Evolutionary conservation across 92 coral and sea anemone species (phyloP).

Genomic region (Parazoanthus darwini): DNA sequence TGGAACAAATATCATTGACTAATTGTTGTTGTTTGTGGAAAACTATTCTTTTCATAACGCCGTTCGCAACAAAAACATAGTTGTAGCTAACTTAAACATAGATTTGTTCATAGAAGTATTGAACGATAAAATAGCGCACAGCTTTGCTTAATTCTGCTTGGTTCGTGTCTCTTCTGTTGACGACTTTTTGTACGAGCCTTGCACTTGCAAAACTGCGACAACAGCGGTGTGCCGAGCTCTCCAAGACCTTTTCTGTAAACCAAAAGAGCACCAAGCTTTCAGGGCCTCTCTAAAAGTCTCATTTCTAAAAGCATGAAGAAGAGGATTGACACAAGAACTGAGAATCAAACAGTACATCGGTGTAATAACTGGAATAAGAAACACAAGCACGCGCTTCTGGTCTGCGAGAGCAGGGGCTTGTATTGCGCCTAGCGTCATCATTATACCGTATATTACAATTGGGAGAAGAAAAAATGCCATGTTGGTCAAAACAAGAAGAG

Average conservation of each 20-base stretch:
- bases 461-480: slow-evolving; percentile 28
- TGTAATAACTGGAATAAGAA: slow-evolving; percentile 19
- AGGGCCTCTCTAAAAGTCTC: slow-evolving; percentile 18
- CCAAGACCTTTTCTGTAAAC: neutral
- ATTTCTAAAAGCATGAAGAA: slow-evolving; percentile 37
- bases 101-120: too few species aligned
- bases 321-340: slow-evolving; percentile 30
- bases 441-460: neutral
- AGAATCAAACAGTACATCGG: slow-evolving; percentile 26
- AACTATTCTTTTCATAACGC: too few species aligned
- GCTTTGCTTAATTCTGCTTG: neutral
- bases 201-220: neutral
- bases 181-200: neutral
- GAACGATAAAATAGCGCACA: neutral
- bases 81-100: too few species aligned
- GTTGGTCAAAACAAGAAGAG: slow-evolving; percentile 26
- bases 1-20: too few species aligned
- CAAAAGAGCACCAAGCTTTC: neutral
- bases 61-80: too few species aligned
- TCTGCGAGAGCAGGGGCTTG: neutral
- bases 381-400: neutral
- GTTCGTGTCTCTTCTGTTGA: neutral
- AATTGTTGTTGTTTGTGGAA: too few species aligned
- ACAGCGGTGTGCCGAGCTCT: neutral
- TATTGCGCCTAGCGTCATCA: slow-evolving; percentile 3